Percentiles rank a stretch among this genome's conserved stretches.
These are phyloP conservation scores for Ophraella communa DNA, from an alignment of 2,888 invertebrate genomes.

Conservation along the genomic window DNA sequence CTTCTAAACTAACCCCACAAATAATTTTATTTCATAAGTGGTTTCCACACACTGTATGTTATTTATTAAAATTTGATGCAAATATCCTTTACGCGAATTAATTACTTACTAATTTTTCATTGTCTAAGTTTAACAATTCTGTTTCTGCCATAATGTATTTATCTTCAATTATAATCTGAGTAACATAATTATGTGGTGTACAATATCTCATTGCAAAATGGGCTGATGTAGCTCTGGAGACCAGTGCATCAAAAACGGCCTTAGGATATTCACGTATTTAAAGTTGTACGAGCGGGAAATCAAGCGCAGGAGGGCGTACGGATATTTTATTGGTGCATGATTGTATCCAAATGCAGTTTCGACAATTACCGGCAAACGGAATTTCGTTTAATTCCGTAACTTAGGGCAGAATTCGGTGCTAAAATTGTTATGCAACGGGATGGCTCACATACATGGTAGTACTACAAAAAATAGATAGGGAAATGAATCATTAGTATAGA, in stretches of 20 bases:
- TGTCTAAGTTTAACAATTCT: no score
- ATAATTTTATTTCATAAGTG: no score
- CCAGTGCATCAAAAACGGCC: slow-evolving; percentile 14
- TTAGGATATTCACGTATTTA: slow-evolving; percentile 22
- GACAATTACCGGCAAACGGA: slow-evolving; percentile 45
- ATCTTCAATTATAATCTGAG: not conserved
- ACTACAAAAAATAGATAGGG: not conserved
- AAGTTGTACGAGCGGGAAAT: slow-evolving; percentile 19
- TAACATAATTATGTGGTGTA: not conserved
- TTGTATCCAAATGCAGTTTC: slow-evolving; percentile 41
- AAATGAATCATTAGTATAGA: not conserved
- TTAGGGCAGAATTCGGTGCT: not conserved
- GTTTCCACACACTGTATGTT: no score
- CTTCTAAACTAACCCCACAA: no score
- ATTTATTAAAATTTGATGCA: no score
- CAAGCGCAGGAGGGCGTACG: slow-evolving; percentile 24
- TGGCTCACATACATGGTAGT: not conserved
- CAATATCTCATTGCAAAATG: not conserved
- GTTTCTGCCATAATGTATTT: not conserved
- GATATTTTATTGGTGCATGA: slow-evolving; percentile 42
- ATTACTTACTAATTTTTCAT: no score
- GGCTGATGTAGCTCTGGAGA: not conserved
- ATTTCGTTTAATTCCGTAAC: slow-evolving; percentile 49
- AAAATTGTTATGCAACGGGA: not conserved
- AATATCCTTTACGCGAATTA: no score